phyloP scores from a whole-genome alignment of 2,888 invertebrate species.

The Pycnomerus fuliginosus region DNA sequence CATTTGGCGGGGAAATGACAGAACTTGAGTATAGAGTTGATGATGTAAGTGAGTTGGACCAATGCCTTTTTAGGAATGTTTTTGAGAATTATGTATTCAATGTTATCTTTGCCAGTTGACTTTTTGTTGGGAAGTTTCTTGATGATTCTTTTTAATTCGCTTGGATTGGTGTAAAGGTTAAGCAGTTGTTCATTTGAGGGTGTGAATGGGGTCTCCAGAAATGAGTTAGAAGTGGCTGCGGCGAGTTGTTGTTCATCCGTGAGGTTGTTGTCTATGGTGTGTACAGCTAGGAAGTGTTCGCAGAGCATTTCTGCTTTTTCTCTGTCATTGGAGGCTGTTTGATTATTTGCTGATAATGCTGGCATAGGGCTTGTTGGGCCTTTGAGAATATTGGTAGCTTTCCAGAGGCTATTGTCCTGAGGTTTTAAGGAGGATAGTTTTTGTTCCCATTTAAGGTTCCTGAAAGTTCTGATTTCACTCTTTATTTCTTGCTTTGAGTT shows the following conservation, averaged over 20 bases:
- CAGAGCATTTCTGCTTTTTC: neutral
- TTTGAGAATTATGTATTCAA: neutral
- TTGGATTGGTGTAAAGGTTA: neutral
- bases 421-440: too few relatives aligned
- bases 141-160: neutral
- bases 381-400: neutral
- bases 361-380: neutral
- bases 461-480: too few relatives aligned
- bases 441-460: too few relatives aligned
- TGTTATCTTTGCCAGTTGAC: neutral
- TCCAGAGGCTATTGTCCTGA: neutral
- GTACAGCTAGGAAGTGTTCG: neutral
- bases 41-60: neutral
- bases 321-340: neutral
- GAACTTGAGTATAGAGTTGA: neutral
- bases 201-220: neutral
- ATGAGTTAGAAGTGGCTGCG: neutral
- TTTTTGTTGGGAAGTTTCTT: neutral
- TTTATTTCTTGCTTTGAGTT: too few relatives aligned
- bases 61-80: neutral
- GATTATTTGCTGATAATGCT: neutral
- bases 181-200: neutral
- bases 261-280: neutral
- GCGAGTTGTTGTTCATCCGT: neutral
- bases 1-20: neutral